Base-by-base conservation (phyloP, 2,113 vertebrate species). In the Phodopus roborovskii region DNA sequence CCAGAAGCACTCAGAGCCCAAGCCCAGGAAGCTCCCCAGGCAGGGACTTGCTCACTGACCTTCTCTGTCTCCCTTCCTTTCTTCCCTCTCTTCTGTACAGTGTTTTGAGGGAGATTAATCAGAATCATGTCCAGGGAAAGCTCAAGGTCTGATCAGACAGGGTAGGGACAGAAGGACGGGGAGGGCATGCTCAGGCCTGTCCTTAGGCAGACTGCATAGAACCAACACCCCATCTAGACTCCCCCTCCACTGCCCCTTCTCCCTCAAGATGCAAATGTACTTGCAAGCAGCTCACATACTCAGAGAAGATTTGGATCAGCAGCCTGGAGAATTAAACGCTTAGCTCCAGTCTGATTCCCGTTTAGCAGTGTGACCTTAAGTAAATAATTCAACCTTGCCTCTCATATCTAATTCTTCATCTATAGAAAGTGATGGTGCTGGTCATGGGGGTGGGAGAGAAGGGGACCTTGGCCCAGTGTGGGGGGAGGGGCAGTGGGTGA, bases 301-400 rank as follows among this genome's bases (percentile, higher is more conserved):
- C 0, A 0, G 78, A 42, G 24, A 26, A 60, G 94, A 94, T 83
- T 12, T 58, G 86, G 86, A 83, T 91, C 96, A 91, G 91, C 28
- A 77, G 91, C n/a, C 88, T 91, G 66, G 92, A 96, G 96, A 97
- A 93, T 95, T 87, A 68, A 88, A 85, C 39, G 64, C 58, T 85
- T 50, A 95, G 95, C 68, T 96, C 74, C 92, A 91, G 62, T 48
- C 48, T 90, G 74, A 93, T 92, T 89, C 77, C 78, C 83, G n/a
- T 77, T 95, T 79, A 87, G 87, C n/a, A 20, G 48, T 36, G 15
- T 79, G 83, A 96, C 93, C 93, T 84, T 71, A 87, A 71, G 62
- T 64, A 90, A 87, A 92, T 75, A 78, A 94, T 81, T 79, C 64
- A n/a, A 93, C 33, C 78, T 86, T 79, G 91, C 70, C 89, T 88